phyloP scores from a whole-genome alignment of 1,140 invertebrate species.

The Hetaerina americana region DNA sequence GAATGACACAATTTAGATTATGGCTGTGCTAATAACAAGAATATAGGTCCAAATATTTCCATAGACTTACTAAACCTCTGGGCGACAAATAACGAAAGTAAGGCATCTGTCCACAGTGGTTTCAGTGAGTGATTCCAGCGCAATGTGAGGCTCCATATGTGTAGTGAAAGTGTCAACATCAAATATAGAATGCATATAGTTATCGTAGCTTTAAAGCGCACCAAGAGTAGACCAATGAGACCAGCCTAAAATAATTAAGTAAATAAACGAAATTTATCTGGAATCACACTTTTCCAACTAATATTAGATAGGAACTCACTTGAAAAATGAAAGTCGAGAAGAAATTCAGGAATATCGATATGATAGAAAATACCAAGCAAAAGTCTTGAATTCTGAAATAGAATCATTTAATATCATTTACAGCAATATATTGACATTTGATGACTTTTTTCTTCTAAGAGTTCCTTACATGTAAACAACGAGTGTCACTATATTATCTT shows the following conservation, averaged over 20 bases:
- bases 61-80: conserved; percentile 48
- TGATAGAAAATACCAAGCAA: conserved; percentile 47
- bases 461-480: conserved; percentile 31
- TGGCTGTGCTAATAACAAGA: neutral
- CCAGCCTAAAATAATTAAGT: conserved; percentile 45
- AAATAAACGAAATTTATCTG: too few species aligned
- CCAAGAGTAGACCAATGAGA: conserved; percentile 47
- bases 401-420: neutral
- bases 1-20: conserved; percentile 14
- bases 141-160: conserved; percentile 40
- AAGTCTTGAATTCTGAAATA: conserved; percentile 53
- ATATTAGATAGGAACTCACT: conserved; percentile 31
- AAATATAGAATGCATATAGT: conserved; percentile 41
- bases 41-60: too few species aligned
- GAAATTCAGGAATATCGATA: conserved; percentile 46
- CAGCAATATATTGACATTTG: neutral
- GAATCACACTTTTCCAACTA: too few species aligned
- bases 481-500: conserved; percentile 25
- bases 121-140: conserved; percentile 36
- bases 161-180: conserved; percentile 37
- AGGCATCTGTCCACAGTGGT: conserved; percentile 36
- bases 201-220: conserved; percentile 43
- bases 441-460: too few species aligned
- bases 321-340: conserved; percentile 62
- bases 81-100: conserved; percentile 41